Conservation (phyloP, 2,113 vertebrate species). For the Ophiodon elongatus region DNA sequence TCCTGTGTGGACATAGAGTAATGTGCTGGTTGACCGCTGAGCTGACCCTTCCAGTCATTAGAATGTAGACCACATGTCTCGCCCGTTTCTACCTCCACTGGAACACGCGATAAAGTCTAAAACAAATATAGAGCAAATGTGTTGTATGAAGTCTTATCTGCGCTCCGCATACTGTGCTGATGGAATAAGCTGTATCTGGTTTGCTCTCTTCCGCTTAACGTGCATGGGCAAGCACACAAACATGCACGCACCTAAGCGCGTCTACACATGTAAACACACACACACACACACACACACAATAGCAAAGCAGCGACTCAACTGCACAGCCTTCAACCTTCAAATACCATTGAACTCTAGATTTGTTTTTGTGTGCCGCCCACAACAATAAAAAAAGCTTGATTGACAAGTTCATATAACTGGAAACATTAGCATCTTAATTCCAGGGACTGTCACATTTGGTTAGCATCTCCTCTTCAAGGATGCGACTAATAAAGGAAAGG, state of each 20-base stretch:
- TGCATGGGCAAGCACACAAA: constrained; percentile 26
- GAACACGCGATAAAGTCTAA: constrained; percentile 76
- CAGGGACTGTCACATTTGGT: constrained; percentile 76
- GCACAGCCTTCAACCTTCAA: constrained; percentile 65
- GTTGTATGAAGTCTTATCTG: constrained; percentile 77
- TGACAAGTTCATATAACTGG: constrained; percentile 79
- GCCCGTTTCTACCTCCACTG: constrained; percentile 64
- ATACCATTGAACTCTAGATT: constrained; percentile 70
- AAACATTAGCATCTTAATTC: constrained; percentile 83
- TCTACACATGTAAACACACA: constrained; percentile 25
- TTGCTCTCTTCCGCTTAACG: constrained; percentile 63
- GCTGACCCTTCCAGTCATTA: constrained; percentile 80
- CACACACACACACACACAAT: background rate
- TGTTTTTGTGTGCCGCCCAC: constrained; percentile 41
- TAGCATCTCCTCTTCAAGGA: constrained; percentile 81
- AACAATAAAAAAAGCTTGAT: constrained; percentile 60
- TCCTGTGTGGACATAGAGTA: constrained; percentile 83
- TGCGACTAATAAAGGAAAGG: constrained; percentile 80
- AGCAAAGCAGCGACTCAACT: constrained; percentile 17
- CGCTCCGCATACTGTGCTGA: constrained; percentile 60
- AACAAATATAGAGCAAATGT: constrained; percentile 77
- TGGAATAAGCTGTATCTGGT: constrained; percentile 67
- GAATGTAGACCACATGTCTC: constrained; percentile 82
- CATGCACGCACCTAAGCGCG: constrained; percentile 16
- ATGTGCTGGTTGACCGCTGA: constrained; percentile 84